phyloP scores from a whole-genome alignment of 2,888 invertebrate genomes.

The Drosophila colorata region DNA sequence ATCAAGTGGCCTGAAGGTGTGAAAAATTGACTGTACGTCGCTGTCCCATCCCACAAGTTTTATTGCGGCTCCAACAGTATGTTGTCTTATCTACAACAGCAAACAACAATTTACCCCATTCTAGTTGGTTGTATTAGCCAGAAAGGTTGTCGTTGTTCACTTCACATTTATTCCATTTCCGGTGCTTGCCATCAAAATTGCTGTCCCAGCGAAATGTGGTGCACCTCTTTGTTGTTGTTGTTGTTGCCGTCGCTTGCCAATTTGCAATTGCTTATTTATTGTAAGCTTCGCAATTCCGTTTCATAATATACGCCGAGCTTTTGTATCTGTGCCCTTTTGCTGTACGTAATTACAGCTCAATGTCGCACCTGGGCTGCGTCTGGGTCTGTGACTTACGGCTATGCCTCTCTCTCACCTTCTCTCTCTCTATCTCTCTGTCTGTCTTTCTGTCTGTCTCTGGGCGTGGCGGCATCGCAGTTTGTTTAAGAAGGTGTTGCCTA shows the following conservation, averaged over 20 bases:
- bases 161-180: constrained; percentile 32
- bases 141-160: not conserved
- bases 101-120: not conserved
- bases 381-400: constrained; percentile 35
- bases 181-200: constrained; percentile 42
- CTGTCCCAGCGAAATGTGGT: constrained; percentile 20
- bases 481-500: constrained; percentile 50
- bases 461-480: constrained; percentile 17
- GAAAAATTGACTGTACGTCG: constrained; percentile 24
- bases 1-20: constrained; percentile 47
- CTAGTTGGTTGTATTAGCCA: not conserved
- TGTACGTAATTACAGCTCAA: constrained; percentile 38
- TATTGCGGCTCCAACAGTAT: constrained; percentile 34
- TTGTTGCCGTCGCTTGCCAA: constrained; percentile 21
- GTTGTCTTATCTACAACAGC: constrained; percentile 43
- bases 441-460: not conserved
- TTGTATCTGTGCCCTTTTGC: constrained; percentile 24
- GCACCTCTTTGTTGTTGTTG: constrained; percentile 41
- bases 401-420: not conserved
- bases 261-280: constrained; percentile 52
- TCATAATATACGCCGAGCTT: constrained; percentile 1
- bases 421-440: no score
- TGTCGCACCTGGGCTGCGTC: constrained; percentile 33
- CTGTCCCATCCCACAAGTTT: constrained; percentile 30
- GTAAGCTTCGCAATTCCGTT: constrained; percentile 24